Base-by-base conservation (phyloP, 2,888 invertebrate genomes). In the Cotesia congregata region DNA sequence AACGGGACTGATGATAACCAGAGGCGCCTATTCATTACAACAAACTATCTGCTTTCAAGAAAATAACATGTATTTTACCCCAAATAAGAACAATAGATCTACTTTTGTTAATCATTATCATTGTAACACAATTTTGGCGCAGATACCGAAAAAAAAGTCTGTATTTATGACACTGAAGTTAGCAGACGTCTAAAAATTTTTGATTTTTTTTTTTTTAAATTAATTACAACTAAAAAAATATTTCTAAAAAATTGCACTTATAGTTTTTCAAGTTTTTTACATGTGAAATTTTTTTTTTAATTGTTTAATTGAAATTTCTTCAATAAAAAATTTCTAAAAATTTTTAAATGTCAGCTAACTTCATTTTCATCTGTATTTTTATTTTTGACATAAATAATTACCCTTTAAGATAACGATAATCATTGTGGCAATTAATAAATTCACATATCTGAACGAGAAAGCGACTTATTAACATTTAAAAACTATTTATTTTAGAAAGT, bases 381-480 rank as follows among this genome's bases (percentile, higher is more conserved):
- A 12, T 50, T 50, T 50, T 50, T 12, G 50, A 50, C 50, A 12
- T 50, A 50, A 50, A 50, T 50, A 50, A 50, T 50, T 50, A 68
- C 6, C 17, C 39, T 40, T 15, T 15, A 17, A 15, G 17, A 68
- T 1, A 40, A 40, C 40, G 12, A 50, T 50, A 50, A 50, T 12
- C 30, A 30, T 30, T 30, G 30, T 30, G 12, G 50, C 12, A 50
- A 50, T 50, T 50, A 50, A 50, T 50, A 50, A 50, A 50, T 50
- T 50, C 12, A 50, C 50, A 50, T 50, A 30, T 30, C 30, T 30
- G 30, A 30, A 30, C 30, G 50, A 17, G 20, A 20, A 64, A 20
- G 9, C 64, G 20, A 64, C 20, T 64, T 20, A 64, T 64, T 64
- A 20, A 64, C 64, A 17, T 64, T 64, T 64, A 64, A 64, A 64